Conservation (phyloP, 2,113 vertebrate genomes). For the Canis aureus region DNA sequence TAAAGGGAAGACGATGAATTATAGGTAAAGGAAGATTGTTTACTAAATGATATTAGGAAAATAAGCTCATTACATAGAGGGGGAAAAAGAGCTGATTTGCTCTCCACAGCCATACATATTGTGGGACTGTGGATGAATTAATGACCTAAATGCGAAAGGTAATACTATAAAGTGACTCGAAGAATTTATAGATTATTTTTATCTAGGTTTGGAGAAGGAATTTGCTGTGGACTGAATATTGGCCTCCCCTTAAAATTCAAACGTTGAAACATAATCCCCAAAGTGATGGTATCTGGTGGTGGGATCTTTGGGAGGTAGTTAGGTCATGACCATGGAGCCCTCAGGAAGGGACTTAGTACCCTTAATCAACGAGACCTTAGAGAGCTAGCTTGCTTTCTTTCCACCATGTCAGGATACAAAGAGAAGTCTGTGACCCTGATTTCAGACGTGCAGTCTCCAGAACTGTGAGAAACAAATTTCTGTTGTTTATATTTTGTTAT, state of each 20-base stretch:
- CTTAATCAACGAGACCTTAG: neutral
- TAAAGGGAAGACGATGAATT: neutral
- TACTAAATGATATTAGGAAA: conserved; percentile 15
- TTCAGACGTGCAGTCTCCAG: neutral
- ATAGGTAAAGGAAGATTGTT: neutral
- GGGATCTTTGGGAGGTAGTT: neutral
- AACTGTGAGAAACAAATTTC: neutral
- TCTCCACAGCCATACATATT: neutral
- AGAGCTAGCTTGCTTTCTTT: neutral
- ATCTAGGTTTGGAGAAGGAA: neutral
- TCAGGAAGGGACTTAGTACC: neutral
- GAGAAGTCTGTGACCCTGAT: neutral
- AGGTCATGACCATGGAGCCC: neutral
- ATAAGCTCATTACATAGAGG: neutral
- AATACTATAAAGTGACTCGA: neutral
- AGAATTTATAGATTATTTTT: neutral
- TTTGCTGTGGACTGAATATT: neutral
- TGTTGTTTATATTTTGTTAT: neutral
- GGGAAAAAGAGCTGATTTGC: neutral
- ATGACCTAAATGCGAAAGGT: conserved; percentile 23
- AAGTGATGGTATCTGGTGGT: neutral
- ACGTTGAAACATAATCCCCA: neutral
- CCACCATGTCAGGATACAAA: neutral
- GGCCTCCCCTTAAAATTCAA: neutral
- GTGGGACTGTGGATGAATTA: neutral